These are phyloP conservation scores for Rhinella marina DNA, from an alignment of 2,797 vertebrate genomes.

Conservation along the genomic window DNA sequence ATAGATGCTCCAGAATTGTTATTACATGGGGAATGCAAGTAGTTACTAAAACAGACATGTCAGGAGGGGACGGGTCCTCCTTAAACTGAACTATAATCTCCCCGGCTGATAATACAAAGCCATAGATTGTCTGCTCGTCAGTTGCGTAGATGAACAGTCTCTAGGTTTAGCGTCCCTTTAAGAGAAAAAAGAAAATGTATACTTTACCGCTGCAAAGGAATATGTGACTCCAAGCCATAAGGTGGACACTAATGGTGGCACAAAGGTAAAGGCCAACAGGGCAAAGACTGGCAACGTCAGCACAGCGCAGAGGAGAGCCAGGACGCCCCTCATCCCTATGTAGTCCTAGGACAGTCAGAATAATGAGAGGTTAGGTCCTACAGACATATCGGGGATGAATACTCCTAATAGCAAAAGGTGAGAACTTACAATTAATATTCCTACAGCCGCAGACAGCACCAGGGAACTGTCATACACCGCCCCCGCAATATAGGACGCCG, in stretches of 20 bases:
- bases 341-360: conserved; percentile 72
- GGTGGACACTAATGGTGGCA: conserved; percentile 80
- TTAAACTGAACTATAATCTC: no score
- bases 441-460: conserved; percentile 78
- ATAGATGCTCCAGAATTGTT: no score
- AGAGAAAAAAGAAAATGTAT: neutral
- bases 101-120: no score
- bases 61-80: no score
- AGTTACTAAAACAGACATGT: no score
- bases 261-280: conserved; percentile 81
- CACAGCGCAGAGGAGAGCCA: conserved; percentile 74
- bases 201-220: conserved; percentile 82
- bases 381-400: neutral
- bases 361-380: neutral
- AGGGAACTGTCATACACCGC: conserved; percentile 82
- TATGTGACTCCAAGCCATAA: conserved; percentile 83
- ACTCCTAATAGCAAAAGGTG: neutral
- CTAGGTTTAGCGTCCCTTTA: no score
- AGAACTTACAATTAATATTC: conserved; percentile 81
- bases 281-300: conserved; percentile 81
- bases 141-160: no score
- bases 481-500: conserved; percentile 78
- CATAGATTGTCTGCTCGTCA: no score
- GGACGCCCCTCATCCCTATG: conserved; percentile 77
- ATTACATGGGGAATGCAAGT: no score